These are phyloP conservation scores for Hylia prasina DNA, from an alignment of 2,113 vertebrate species.

Conservation along the genomic window DNA sequence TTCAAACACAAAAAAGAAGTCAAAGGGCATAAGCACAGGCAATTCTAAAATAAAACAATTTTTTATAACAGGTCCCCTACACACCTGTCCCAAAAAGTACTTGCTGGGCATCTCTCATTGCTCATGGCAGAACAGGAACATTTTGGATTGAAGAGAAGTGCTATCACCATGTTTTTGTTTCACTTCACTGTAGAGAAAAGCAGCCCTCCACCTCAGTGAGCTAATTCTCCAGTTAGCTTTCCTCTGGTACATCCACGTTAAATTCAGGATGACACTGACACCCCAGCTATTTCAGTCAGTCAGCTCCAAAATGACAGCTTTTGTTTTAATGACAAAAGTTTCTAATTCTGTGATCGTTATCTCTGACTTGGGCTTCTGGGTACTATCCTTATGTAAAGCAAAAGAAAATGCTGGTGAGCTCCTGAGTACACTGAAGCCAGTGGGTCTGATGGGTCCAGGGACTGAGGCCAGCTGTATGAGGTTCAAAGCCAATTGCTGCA, in stretches of 20 bases:
- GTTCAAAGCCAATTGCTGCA: not conserved
- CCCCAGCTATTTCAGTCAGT: not conserved
- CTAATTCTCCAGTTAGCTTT: not conserved
- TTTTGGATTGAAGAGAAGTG: not conserved
- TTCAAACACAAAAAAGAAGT: not conserved
- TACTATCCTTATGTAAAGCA: not conserved
- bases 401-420: not conserved
- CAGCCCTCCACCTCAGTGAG: not conserved
- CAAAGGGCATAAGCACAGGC: not conserved
- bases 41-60: not conserved
- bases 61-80: not conserved
- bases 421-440: not conserved
- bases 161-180: not conserved
- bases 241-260: rapidly evolving
- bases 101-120: not conserved
- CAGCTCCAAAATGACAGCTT: not conserved
- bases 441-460: not conserved
- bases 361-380: not conserved
- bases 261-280: not conserved
- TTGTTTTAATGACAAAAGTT: not conserved
- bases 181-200: not conserved
- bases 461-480: not conserved
- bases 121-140: not conserved
- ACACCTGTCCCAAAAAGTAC: not conserved
- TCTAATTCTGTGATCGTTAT: not conserved